These are phyloP conservation scores for Antedon bifida DNA, from an alignment of 35 echinoderm and acorn worm species.

Conservation along the genomic window DNA sequence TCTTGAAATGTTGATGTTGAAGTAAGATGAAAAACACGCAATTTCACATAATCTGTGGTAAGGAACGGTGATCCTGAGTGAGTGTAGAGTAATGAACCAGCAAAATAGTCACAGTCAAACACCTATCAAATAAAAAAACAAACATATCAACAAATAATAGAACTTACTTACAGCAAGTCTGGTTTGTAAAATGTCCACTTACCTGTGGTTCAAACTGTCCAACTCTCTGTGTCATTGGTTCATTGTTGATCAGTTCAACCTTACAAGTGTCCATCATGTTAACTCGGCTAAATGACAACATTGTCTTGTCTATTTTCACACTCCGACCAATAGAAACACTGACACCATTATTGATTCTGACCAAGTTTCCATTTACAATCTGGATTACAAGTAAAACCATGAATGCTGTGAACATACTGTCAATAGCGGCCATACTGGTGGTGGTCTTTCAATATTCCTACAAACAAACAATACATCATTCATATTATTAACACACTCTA, in stretches of 20 bases:
- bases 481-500: no score
- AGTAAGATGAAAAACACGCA: slow-evolving; percentile 65
- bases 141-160: neutral
- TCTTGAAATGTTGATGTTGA: slow-evolving; percentile 53
- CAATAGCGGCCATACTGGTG: no score
- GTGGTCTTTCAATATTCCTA: no score
- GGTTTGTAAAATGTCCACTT: neutral
- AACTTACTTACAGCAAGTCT: no score
- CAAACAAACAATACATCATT: no score
- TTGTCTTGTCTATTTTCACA: slow-evolving; percentile 37
- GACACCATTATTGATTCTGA: slow-evolving; percentile 55
- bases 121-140: slow-evolving; percentile 48
- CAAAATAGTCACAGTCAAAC: slow-evolving; percentile 83
- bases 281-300: slow-evolving; percentile 29
- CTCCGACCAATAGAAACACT: slow-evolving; percentile 78
- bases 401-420: no score
- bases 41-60: slow-evolving; percentile 60
- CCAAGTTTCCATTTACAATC: slow-evolving; percentile 69
- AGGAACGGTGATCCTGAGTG: slow-evolving; percentile 76
- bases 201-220: slow-evolving; percentile 81
- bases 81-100: slow-evolving; percentile 52
- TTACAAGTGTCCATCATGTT: slow-evolving; percentile 51
- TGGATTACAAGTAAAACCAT: no score
- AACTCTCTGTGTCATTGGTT: slow-evolving; percentile 81
- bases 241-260: slow-evolving; percentile 66